Evolutionary conservation across 2,888 invertebrate species (phyloP), one percentile per base, ranked within the genome.

Genomic region (Alloscopus bannaensis): DNA sequence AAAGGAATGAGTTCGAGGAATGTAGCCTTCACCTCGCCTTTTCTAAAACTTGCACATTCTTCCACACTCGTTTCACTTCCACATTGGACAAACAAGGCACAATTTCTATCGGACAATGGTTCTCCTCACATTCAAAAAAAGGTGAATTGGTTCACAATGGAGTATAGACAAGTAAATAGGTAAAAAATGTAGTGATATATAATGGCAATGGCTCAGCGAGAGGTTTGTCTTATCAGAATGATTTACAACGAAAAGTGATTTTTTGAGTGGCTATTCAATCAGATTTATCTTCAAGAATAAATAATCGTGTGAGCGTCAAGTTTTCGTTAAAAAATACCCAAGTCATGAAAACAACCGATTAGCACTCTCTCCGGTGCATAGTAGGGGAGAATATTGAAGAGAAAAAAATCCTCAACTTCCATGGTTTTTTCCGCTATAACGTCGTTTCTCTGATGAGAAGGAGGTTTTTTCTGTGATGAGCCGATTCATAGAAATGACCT

Each of bases 211-310:
- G 29, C 28, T 18, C 26, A 22, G 55, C 28, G 16, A 28, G 47
- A 31, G 24, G 31, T 20, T 60, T 26, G 52, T 50, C 77, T 77
- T 77, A 77, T 77, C 77, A 24, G 3, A 62, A 31, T 77, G 77
- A 69, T 77, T 77, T 77, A 77, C 62, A 52, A 50, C 69, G n/a
- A 57, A 31, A 76, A 68, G 76, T 76, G 68, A 60, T 55, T 57
- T 65, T 68, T 68, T 68, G 68, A 76, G 60, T 76, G 36, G 60
- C 62, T 60, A 60, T 60, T 76, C 52, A 68, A 68, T 60, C 60
- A 24, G 29, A 40, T 18, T 76, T 68, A 76, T 76, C 76, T 68
- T 29, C 31, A 60, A 52, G 24, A 64, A 76, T 76, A 68, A 76
- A 76, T 50, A 76, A 76, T 59, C 28, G 59, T 59, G 42, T 47